Base-by-base conservation (phyloP, 2,888 invertebrate genomes). In the Eupeodes luniger region DNA sequence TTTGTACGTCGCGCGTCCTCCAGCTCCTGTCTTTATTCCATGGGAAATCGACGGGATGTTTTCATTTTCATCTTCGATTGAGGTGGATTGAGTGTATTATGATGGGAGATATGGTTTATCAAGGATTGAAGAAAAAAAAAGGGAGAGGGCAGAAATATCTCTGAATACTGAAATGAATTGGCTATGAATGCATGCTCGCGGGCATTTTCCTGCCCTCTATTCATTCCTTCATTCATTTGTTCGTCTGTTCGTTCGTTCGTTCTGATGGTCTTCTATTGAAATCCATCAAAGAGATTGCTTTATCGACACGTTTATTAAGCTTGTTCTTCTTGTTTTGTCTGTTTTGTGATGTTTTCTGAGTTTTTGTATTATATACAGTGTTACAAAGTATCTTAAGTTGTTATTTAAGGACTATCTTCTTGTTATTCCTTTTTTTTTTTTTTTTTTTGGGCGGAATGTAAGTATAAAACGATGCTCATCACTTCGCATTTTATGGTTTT, bases 41-140 rank as follows among this genome's bases (percentile, higher is more conserved):
- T 88, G 88, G 85, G 85, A 88, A 85, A 85, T 78, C 77, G 78
- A 85, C 88, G 74, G 64, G 81, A 81, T 88, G 85, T 87, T 87
- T 66, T 67, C 64, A 80, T 87, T 87, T 66, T 67, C 64, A 80
- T 77, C 66, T 83, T 75, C 69, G 66, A 79, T 75, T 76, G 59
- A 51, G 83, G 47, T 55, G 67, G 61, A 34, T 36, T 53, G 55
- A 9, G 9, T 49, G 40, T 40, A 40, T 40, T 40, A 40, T 40
- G 40, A 40, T 40, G 40, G 40, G 6, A 7, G 40, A 40, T 40
- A 9, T 40, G 40, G 40, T 40, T 40, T 5, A 40, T 40, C 5
- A 9, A 9, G 5, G 40, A 9, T 40, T 40, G 40, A 27, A 27
- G 27, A 0, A 27, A 27, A 27, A 27, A 27, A 27, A 27, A 3